These are phyloP conservation scores for Hippocampus abdominalis DNA, from an alignment of 2,113 vertebrate genomes.

Conservation along the genomic window DNA sequence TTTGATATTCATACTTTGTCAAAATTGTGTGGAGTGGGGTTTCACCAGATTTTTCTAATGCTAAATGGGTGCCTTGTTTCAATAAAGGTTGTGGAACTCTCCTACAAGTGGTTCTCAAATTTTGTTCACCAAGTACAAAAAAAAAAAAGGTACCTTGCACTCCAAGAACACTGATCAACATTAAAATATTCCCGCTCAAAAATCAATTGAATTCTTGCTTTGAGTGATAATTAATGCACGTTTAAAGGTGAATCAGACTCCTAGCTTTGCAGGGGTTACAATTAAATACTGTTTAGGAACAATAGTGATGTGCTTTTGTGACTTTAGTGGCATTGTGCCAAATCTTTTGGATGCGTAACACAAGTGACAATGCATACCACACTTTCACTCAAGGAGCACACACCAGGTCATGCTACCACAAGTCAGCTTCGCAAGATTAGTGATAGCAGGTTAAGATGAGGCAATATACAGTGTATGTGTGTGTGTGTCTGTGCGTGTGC, in stretches of 20 bases:
- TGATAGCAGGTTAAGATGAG: constrained; percentile 12
- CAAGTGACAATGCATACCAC: constrained; percentile 53
- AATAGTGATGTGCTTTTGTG: background rate
- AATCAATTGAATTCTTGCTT: too few relatives aligned
- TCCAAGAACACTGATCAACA: too few relatives aligned
- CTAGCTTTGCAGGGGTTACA: background rate
- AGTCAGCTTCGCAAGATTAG: constrained; percentile 65
- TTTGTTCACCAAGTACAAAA: too few relatives aligned
- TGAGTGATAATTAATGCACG: background rate
- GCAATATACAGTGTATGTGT: background rate
- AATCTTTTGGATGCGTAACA: constrained; percentile 18
- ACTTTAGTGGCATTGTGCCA: constrained; percentile 3
- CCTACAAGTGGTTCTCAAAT: too few relatives aligned
- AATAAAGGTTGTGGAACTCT: too few relatives aligned
- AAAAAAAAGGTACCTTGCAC: too few relatives aligned
- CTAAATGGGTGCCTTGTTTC: too few relatives aligned
- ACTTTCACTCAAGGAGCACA: constrained; percentile 54
- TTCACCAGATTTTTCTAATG: too few relatives aligned
- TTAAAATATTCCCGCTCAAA: too few relatives aligned
- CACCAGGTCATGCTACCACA: constrained; percentile 70
- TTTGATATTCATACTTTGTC: too few relatives aligned
- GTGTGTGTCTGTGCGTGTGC: background rate
- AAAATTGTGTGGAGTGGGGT: too few relatives aligned
- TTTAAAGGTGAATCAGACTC: too few relatives aligned
- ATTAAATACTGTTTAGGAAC: background rate